Conservation (phyloP, 2,797 vertebrate species). For the Acanthopagrus latus region DNA sequence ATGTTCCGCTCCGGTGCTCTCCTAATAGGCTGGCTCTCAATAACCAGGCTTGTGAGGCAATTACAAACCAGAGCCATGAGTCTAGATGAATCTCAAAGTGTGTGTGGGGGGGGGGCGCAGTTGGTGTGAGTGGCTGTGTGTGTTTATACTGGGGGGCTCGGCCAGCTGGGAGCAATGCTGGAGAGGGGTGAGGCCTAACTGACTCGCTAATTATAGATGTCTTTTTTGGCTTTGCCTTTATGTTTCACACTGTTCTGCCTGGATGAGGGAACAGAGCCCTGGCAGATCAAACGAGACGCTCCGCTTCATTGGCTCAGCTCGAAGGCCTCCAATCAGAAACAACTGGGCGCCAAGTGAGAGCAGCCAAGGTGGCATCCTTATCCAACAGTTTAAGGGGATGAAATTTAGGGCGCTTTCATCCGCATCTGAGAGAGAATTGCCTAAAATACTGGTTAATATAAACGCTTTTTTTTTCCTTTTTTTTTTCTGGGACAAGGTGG, state of each 20-base stretch:
- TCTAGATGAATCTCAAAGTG: conserved; percentile 52
- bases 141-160: conserved; percentile 35
- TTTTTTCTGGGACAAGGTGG: conserved; percentile 19
- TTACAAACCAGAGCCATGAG: conserved; percentile 71
- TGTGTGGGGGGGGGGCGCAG: too few relatives aligned
- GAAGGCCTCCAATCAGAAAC: conserved; percentile 61
- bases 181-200: conserved; percentile 58
- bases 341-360: conserved; percentile 60
- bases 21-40: conserved; percentile 82
- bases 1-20: conserved; percentile 83
- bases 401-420: conserved; percentile 48
- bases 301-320: conserved; percentile 60
- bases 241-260: conserved; percentile 59
- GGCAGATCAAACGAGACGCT: conserved; percentile 69
- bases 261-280: conserved; percentile 60
- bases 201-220: conserved; percentile 71
- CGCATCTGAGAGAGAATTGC: conserved; percentile 31
- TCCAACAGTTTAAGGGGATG: conserved; percentile 61
- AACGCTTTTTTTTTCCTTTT: conserved; percentile 5
- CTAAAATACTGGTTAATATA: conserved; percentile 37
- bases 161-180: conserved; percentile 45
- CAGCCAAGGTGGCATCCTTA: conserved; percentile 63
- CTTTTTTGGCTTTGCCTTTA: conserved; percentile 59
- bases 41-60: conserved; percentile 79
- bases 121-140: conserved; percentile 36